These are phyloP conservation scores for Pterostichus niger DNA, from an alignment of 2,888 invertebrate genomes.

Conservation along the genomic window DNA sequence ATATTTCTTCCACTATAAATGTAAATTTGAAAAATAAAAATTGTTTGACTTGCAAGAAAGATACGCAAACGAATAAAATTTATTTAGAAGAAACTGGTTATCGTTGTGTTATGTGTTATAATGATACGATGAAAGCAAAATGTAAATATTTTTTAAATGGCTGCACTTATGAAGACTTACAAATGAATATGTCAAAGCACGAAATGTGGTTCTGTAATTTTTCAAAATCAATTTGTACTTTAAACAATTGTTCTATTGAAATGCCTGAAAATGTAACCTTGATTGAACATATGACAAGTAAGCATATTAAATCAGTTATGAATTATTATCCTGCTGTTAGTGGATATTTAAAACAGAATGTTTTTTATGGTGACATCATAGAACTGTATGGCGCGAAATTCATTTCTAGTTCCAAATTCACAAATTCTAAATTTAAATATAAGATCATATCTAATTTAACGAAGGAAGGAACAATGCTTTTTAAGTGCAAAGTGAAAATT, in stretches of 20 bases:
- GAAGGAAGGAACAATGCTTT: background rate
- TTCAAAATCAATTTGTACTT: background rate
- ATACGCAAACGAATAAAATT: background rate
- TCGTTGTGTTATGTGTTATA: background rate
- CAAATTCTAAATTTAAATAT: slow-evolving; percentile 18
- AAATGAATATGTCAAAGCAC: slow-evolving; percentile 8
- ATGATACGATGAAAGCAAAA: background rate
- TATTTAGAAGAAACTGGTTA: slow-evolving; percentile 4
- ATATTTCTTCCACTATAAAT: background rate
- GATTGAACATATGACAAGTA: background rate
- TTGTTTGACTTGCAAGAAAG: background rate
- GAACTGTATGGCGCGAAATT: background rate
- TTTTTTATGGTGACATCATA: background rate
- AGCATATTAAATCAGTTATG: background rate
- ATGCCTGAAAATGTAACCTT: background rate
- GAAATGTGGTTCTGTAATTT: slow-evolving; percentile 8
- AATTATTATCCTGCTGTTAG: background rate
- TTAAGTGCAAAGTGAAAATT: slow-evolving; percentile 8
- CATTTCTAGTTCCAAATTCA: background rate
- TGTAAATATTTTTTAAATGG: background rate
- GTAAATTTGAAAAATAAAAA: background rate
- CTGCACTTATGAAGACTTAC: background rate
- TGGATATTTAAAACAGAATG: background rate
- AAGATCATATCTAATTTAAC: background rate
- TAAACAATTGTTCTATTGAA: background rate